Evolutionary conservation across 2,888 invertebrate species (phyloP).

Genomic region (Pemphredon lugubris): DNA sequence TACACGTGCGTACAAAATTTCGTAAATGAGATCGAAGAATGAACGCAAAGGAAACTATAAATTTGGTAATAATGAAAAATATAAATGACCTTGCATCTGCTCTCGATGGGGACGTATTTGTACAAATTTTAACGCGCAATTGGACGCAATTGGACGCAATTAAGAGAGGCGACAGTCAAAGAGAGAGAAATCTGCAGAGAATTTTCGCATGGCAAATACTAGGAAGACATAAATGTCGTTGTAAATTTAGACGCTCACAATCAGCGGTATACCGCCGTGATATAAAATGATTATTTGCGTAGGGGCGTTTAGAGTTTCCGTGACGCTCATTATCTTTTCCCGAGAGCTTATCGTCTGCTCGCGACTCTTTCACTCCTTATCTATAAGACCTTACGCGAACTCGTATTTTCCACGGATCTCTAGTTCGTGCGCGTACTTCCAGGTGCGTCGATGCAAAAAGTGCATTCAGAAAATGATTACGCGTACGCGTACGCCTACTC

Average conservation of each 20-base stretch:
- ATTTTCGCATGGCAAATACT: constrained; percentile 59
- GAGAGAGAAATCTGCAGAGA: constrained; percentile 20
- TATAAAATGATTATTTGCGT: constrained; percentile 60
- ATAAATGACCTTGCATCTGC: too few relatives aligned
- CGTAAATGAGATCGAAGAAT: too few relatives aligned
- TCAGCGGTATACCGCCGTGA: constrained; percentile 28
- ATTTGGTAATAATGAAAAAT: neutral
- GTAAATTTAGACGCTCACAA: constrained; percentile 45
- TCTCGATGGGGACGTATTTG: too few relatives aligned
- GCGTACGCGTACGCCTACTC: too few relatives aligned
- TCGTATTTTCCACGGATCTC: neutral
- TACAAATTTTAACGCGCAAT: neutral
- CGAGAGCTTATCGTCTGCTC: constrained; percentile 36
- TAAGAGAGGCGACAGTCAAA: constrained; percentile 17
- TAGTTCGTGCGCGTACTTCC: too few relatives aligned
- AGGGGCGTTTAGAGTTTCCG: constrained; percentile 61
- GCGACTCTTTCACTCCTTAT: constrained; percentile 29
- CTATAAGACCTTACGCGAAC: constrained; percentile 1
- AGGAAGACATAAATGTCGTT: constrained; percentile 38
- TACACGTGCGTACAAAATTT: too few relatives aligned
- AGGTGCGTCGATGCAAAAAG: too few relatives aligned
- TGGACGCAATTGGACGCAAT: neutral
- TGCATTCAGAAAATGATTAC: too few relatives aligned
- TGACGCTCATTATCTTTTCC: constrained; percentile 72
- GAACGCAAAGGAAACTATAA: neutral